Base-by-base conservation (phyloP, 1,140 invertebrate species). In the Magallana gigas region DNA sequence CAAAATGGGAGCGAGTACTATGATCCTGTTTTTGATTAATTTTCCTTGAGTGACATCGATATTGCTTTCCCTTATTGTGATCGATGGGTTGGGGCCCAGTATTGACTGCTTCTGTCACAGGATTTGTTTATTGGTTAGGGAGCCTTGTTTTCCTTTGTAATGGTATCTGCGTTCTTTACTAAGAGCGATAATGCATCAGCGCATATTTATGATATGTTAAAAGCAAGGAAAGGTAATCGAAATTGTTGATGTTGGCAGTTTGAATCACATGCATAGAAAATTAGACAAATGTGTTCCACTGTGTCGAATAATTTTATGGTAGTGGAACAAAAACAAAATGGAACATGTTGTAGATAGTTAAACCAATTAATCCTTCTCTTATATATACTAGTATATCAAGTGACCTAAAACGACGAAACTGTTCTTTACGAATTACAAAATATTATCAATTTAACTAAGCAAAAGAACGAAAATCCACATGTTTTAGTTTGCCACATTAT, bases 41-140 rank as follows among this genome's bases (percentile, higher is more conserved):
- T 76, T 76, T 76, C 68, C 14, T 23, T 18, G 18, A 76, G 23
- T 76, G 68, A 18, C 68, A 76, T 11, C 23, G 23, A 76, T 76
- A 76, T 76, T 76, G 68, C 68, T 76, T 29, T 36, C 68, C 68
- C 23, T 76, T 76, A 76, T 76, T 76, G 68, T 29, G 68, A 76
- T 76, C 68, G 68, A 76, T 76, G 68, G 12, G 23, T 29, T 36
- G 68, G 36, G 29, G 68, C 23, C 68, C 36, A 29, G 68, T 76
- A 29, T 18, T 76, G 68, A 36, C 68, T 12, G 4, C 68, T 76
- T 48, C 36, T 48, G 36, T 36, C 12, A 23, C 36, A 12, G 23
- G 36, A 29, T 29, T 76, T 36, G 68, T 76, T 76, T 76, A 76
- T 76, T 76, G 29, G 36, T 76, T 76, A 29, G 18, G 23, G 23